phyloP scores from a whole-genome alignment of 2,888 invertebrate genomes.

The Noctua janthina region DNA sequence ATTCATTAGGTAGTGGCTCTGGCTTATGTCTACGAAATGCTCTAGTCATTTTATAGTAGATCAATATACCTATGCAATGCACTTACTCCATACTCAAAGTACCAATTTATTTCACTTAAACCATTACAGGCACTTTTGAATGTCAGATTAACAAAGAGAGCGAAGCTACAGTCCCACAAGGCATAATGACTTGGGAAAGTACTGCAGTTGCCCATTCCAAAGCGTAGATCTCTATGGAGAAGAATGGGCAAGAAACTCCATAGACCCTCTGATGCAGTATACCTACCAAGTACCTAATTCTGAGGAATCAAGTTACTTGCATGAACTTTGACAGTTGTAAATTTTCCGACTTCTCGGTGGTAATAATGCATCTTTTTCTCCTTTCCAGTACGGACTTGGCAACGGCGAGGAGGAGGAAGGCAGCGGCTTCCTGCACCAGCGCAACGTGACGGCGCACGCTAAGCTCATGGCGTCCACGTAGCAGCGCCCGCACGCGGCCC shows the following conservation, averaged over 20 bases:
- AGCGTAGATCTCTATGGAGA: neutral
- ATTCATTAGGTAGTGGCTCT: neutral
- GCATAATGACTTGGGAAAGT: neutral
- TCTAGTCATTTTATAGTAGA: neutral
- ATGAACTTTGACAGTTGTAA: neutral
- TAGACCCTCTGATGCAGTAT: neutral
- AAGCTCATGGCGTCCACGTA: constrained; percentile 96
- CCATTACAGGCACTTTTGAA: too few species aligned
- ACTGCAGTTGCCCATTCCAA: neutral
- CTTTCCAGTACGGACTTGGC: constrained; percentile 84
- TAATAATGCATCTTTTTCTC: neutral
- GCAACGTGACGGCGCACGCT: constrained; percentile 95
- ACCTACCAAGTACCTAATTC: neutral
- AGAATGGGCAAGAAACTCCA: neutral
- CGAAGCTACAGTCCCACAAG: neutral
- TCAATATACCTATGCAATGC: neutral
- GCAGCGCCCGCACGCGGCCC: constrained; percentile 77
- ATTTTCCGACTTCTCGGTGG: neutral
- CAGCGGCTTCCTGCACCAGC: constrained; percentile 95
- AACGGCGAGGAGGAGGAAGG: constrained; percentile 90
- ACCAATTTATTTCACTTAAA: too few species aligned
- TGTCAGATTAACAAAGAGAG: too few species aligned
- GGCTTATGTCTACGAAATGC: neutral
- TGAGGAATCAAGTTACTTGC: neutral
- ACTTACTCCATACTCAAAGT: too few species aligned